A percentile compares a stretch with the other conserved stretches of the same genome.
These are phyloP conservation scores for Sebastes minor DNA, from an alignment of 2,797 vertebrate genomes.

Conservation along the genomic window DNA sequence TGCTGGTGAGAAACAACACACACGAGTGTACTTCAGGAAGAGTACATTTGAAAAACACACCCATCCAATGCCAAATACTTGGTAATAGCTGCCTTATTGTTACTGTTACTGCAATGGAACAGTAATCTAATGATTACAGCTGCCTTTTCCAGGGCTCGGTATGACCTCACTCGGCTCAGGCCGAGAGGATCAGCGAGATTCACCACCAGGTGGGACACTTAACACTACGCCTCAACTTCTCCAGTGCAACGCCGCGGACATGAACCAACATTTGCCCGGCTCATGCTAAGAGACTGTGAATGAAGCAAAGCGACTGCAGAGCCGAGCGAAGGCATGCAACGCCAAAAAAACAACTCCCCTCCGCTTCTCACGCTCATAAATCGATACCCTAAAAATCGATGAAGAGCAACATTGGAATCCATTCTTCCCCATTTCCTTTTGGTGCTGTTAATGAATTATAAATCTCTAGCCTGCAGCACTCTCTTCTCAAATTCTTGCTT, in stretches of 20 bases:
- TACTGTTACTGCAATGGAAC: constrained; percentile 22
- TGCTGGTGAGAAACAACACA: constrained; percentile 25
- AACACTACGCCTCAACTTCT: constrained; percentile 48
- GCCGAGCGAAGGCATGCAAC: constrained; percentile 15
- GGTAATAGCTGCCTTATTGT: constrained; percentile 7
- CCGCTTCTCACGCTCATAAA: constrained; percentile 42
- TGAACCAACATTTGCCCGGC: constrained; percentile 42
- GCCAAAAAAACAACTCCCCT: neutral
- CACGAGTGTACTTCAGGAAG: neutral
- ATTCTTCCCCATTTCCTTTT: constrained; percentile 40
- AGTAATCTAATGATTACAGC: constrained; percentile 12
- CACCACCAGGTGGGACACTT: constrained; percentile 64
- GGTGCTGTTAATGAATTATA: constrained; percentile 58
- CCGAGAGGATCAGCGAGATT: constrained; percentile 23
- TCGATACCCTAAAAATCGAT: constrained; percentile 53
- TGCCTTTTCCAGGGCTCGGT: constrained; percentile 3
- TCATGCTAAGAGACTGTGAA: constrained; percentile 12
- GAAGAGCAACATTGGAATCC: constrained; percentile 36
- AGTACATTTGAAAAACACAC: neutral
- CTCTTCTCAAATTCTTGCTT: constrained; percentile 8
- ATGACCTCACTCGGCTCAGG: constrained; percentile 24
- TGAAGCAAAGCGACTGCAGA: constrained; percentile 14
- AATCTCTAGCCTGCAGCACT: constrained; percentile 30
- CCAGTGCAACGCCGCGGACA: constrained; percentile 14
- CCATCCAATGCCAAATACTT: neutral